Evolutionary conservation across 1,140 invertebrate genomes (phyloP).

Genomic region (Drosophila subpulchrella): DNA sequence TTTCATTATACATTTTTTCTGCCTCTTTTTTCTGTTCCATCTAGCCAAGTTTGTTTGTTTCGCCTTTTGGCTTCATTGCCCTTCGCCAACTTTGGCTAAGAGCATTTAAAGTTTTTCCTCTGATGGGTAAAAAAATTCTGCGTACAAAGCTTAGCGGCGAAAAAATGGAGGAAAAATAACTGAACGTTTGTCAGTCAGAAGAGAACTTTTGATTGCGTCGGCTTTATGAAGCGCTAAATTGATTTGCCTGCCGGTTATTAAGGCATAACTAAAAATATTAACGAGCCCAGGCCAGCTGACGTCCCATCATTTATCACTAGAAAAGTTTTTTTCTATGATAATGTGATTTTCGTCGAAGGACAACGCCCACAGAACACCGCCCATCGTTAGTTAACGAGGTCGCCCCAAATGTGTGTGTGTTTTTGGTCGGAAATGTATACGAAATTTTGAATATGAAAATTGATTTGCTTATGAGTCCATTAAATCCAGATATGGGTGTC

Average conservation of each 20-base stretch:
- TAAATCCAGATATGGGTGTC: slow-evolving; percentile 8
- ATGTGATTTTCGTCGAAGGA: slow-evolving; percentile 60
- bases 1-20: slow-evolving; percentile 32
- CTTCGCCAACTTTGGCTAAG: slow-evolving; percentile 41
- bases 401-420: slow-evolving; percentile 44
- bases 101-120: slow-evolving; percentile 72
- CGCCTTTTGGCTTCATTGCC: slow-evolving; percentile 51
- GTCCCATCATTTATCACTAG: slow-evolving; percentile 75
- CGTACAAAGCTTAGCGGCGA: slow-evolving; percentile 40
- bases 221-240: slow-evolving; percentile 77
- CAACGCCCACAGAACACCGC: slow-evolving; percentile 14
- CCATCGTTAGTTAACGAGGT: slow-evolving; percentile 58
- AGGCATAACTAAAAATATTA: slow-evolving; percentile 80
- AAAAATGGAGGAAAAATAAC: slow-evolving; percentile 44
- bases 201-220: slow-evolving; percentile 45
- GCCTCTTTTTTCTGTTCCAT: slow-evolving; percentile 32
- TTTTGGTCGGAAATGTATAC: slow-evolving; percentile 40
- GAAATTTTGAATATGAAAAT: slow-evolving; percentile 48
- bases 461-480: slow-evolving; percentile 55
- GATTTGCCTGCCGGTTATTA: slow-evolving; percentile 74
- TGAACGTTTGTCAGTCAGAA: slow-evolving; percentile 45
- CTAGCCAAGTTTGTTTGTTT: slow-evolving; percentile 66
- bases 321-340: slow-evolving; percentile 62
- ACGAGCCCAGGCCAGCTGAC: slow-evolving; percentile 62
- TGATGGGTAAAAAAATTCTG: slow-evolving; percentile 37